These are phyloP conservation scores for Halisarca cf. caerulea DNA, from an alignment of 37 sponge, comb jelly and placozoan species.

Conservation along the genomic window DNA sequence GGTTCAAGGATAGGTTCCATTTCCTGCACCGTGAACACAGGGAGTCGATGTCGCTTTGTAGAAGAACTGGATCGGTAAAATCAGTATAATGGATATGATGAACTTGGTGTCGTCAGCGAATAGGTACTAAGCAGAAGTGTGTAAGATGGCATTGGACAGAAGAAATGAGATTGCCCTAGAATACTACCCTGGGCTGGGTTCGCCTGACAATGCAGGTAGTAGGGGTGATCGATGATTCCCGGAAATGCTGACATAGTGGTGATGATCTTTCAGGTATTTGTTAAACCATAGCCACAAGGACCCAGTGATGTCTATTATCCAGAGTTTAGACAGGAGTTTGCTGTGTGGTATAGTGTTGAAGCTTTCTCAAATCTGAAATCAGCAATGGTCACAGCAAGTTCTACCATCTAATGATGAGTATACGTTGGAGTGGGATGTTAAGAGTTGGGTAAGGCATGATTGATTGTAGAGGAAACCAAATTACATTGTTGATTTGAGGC, in stretches of 20 bases:
- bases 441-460: too few relatives aligned
- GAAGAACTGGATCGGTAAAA: not conserved
- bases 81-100: not conserved
- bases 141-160: not conserved
- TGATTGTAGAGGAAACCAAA: too few relatives aligned
- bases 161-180: slow-evolving; percentile 39
- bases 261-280: not conserved
- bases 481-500: too few relatives aligned
- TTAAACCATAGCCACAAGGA: slow-evolving; percentile 24
- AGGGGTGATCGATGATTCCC: slow-evolving; percentile 8
- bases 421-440: too few relatives aligned
- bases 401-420: too few relatives aligned
- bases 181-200: slow-evolving; percentile 55
- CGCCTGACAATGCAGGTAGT: slow-evolving; percentile 5
- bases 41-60: not conserved
- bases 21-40: not conserved
- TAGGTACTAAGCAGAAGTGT: not conserved
- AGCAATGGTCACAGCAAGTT: too few relatives aligned
- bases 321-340: slow-evolving; percentile 30
- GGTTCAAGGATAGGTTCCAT: not conserved
- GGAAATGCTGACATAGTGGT: slow-evolving; percentile 9
- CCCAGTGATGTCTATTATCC: slow-evolving; percentile 38
- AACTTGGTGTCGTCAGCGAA: not conserved
- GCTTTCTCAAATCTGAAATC: not conserved
- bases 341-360: slow-evolving; percentile 43